Conservation (phyloP, 2,888 invertebrate genomes). For the Ochropleura leucogaster region DNA sequence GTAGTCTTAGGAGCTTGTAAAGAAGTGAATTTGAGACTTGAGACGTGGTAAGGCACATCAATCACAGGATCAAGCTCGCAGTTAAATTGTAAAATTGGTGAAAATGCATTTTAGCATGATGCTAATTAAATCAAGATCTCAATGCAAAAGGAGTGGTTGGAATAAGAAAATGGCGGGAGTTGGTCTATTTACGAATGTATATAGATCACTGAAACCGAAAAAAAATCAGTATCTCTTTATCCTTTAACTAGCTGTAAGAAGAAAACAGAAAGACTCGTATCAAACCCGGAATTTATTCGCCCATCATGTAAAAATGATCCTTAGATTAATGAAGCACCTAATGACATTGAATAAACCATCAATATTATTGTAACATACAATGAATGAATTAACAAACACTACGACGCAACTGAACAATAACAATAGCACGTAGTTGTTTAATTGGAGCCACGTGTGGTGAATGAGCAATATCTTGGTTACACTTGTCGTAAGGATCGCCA, state of each 20-base stretch:
- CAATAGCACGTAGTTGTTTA: conserved; percentile 51
- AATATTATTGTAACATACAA: conserved; percentile 34
- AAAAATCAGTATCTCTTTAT: too few species aligned
- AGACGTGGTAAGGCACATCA: too few species aligned
- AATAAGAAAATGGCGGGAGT: too few species aligned
- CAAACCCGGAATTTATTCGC: background rate
- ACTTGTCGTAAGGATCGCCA: conserved; percentile 49
- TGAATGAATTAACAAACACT: conserved; percentile 52
- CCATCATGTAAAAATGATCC: background rate
- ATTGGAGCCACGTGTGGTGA: conserved; percentile 58
- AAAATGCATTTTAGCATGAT: too few species aligned
- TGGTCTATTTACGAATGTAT: too few species aligned
- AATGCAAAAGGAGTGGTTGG: too few species aligned
- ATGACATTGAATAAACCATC: conserved; percentile 18
- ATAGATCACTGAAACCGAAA: too few species aligned
- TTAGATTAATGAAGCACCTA: background rate
- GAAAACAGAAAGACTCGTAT: background rate
- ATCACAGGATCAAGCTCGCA: too few species aligned
- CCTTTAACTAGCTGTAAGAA: too few species aligned
- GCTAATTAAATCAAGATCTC: too few species aligned
- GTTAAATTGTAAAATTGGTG: too few species aligned
- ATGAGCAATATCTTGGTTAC: conserved; percentile 40
- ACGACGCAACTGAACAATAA: conserved; percentile 40
- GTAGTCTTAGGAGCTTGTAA: conserved; percentile 8
- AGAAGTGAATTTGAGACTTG: background rate